Conservation (phyloP, 2,888 invertebrate species). For the Spicauda simplicius region DNA sequence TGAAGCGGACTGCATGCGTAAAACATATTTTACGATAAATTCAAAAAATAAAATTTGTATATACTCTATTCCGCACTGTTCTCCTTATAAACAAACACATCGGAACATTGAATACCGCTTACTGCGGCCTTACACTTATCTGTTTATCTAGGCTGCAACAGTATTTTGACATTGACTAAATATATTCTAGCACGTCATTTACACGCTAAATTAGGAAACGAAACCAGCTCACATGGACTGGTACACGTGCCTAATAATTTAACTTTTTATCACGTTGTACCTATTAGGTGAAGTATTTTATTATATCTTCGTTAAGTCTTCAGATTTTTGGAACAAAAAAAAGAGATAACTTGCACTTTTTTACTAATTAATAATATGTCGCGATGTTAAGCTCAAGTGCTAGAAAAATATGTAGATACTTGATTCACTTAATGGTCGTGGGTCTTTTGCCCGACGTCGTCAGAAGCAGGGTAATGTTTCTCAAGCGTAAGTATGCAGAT, state of each 20-base stretch:
- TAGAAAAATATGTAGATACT: too few relatives aligned
- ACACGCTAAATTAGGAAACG: slow-evolving; percentile 22
- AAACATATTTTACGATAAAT: too few relatives aligned
- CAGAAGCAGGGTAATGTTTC: too few relatives aligned
- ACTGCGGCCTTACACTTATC: slow-evolving; percentile 25
- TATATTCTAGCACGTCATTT: slow-evolving; percentile 20
- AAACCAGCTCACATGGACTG: neutral
- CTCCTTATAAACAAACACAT: neutral
- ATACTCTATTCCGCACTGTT: neutral
- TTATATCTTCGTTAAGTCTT: too few relatives aligned
- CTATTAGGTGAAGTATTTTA: neutral
- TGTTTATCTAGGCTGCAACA: slow-evolving; percentile 24
- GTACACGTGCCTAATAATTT: neutral
- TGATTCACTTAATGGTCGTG: too few relatives aligned
- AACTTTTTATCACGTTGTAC: neutral
- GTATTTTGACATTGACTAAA: slow-evolving; percentile 30
- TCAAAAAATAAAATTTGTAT: neutral
- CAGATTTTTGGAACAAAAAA: too few relatives aligned
- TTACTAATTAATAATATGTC: too few relatives aligned
- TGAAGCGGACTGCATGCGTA: too few relatives aligned
- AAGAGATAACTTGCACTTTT: too few relatives aligned
- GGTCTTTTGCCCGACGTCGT: too few relatives aligned
- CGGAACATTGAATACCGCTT: neutral
- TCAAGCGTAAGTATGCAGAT: too few relatives aligned
- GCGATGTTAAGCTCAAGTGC: too few relatives aligned